These are phyloP conservation scores for Latheticus oryzae DNA, from an alignment of 2,888 invertebrate genomes.

Conservation along the genomic window DNA sequence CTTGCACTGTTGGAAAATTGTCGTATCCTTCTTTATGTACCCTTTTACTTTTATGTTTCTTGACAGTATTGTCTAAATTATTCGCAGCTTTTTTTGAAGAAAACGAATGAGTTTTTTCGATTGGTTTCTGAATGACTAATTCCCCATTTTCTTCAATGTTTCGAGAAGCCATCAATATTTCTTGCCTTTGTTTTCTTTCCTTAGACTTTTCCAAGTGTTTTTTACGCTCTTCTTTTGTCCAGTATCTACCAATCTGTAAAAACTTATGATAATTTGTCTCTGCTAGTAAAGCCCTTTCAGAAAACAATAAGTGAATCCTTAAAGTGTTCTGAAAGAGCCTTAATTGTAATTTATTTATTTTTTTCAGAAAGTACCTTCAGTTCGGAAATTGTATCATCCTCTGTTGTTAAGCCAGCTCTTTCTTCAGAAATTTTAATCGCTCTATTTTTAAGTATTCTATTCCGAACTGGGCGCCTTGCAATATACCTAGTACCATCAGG, in stretches of 20 bases:
- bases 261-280: no score
- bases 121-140: conserved; percentile 45
- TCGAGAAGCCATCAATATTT: conserved; percentile 55
- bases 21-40: conserved; percentile 64
- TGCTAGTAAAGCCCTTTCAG: no score
- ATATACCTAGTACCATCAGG: conserved; percentile 83
- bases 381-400: conserved; percentile 83
- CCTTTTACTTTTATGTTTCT: conserved; percentile 64
- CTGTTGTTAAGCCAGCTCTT: conserved; percentile 74
- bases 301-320: not conserved
- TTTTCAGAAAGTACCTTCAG: conserved; percentile 69
- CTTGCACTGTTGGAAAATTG: conserved; percentile 71
- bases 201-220: conserved; percentile 77
- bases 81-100: conserved; percentile 63
- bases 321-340: conserved; percentile 6
- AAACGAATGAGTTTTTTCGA: conserved; percentile 55
- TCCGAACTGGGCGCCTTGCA: conserved; percentile 77
- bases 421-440: conserved; percentile 76
- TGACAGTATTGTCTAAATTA: conserved; percentile 65
- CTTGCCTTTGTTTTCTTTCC: conserved; percentile 70
- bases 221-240: conserved; percentile 81
- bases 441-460: conserved; percentile 74
- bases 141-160: conserved; percentile 56
- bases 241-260: conserved; percentile 72
- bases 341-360: no score